Evolutionary conservation across 2,113 vertebrate species (phyloP), one percentile per base, ranked within the genome.

Genomic region (Elephas maximus): DNA sequence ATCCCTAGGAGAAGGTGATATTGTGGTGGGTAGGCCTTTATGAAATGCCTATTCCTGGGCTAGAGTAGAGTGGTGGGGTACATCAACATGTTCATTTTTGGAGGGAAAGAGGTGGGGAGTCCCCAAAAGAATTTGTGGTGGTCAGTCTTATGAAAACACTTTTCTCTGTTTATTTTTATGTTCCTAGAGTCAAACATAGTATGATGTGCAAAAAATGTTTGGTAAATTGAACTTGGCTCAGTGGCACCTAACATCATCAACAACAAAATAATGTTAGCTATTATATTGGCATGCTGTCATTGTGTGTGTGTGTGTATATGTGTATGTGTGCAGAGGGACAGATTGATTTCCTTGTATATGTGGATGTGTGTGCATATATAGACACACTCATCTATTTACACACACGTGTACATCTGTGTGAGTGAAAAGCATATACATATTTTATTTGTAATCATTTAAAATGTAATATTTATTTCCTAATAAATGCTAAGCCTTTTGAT

Each of bases 381-480:
- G 6, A 53, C 45, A 23, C 28, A 57, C 9, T 18, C 14, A 85
- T 90, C 21, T 80, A 63, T 26, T 69, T 53, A 88, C 20, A 76
- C 8, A 89, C 23, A 87, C 11, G 26, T 51, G 67, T 26, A 65
- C 65, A 74, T 93, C 69, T 53, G 41, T 62, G 26, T 92, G 48
- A 44, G 30, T 48, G 45, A 91, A 87, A 85, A 96, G 23, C 7
- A 23, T 82, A 10, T 78, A 7, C 7, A 44, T 69, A 41, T 82
- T 2, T 83, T 83, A 92, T 90, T 88, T 90, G 5, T 62, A 87
- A 89, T 60, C 21, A 45, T 85, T 96, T 53, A 87, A 63, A 94
- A 53, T 17, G 6, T 94, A 21, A 33, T 37, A 78, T 74, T 57
- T 90, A 89, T 76, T 92, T 90, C 33, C n/a, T 95, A 65, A 15